phyloP scores from a whole-genome alignment of 2,113 vertebrate genomes.

The Lipotes vexillifer region DNA sequence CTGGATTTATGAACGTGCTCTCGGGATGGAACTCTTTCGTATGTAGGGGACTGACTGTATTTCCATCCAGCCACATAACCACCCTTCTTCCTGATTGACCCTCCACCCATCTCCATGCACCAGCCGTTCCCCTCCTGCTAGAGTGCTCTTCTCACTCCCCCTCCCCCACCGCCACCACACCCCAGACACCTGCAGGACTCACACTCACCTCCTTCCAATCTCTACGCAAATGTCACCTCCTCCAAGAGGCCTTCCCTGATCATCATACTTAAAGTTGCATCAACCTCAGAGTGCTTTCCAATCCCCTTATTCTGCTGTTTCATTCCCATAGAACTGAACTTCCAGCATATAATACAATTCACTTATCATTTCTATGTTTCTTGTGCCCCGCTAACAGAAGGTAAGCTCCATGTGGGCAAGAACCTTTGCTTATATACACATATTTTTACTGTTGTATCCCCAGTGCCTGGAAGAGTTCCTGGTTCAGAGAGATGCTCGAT shows the following conservation, averaged over 20 bases:
- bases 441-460: not conserved
- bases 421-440: not conserved
- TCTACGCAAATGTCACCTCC: not conserved
- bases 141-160: not conserved
- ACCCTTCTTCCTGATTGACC: fast-evolving
- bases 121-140: not conserved
- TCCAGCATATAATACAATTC: not conserved
- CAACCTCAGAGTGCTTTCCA: not conserved
- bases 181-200: not conserved
- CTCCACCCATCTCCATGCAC: not conserved
- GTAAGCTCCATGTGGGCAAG: not conserved
- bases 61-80: not conserved
- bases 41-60: not conserved
- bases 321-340: not conserved
- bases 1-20: too few relatives aligned
- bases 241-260: not conserved
- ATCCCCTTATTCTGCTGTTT: not conserved
- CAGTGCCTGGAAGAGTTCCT: not conserved
- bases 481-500: not conserved
- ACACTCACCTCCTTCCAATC: not conserved
- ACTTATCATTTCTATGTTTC: not conserved
- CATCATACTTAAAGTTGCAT: not conserved
- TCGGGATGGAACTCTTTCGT: too few relatives aligned
- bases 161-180: not conserved
- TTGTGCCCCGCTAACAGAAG: not conserved